A percentile compares a stretch with the other conserved stretches of the same genome.
phyloP scores from a whole-genome alignment of 2,888 invertebrate species.

The Epirrita christyi region DNA sequence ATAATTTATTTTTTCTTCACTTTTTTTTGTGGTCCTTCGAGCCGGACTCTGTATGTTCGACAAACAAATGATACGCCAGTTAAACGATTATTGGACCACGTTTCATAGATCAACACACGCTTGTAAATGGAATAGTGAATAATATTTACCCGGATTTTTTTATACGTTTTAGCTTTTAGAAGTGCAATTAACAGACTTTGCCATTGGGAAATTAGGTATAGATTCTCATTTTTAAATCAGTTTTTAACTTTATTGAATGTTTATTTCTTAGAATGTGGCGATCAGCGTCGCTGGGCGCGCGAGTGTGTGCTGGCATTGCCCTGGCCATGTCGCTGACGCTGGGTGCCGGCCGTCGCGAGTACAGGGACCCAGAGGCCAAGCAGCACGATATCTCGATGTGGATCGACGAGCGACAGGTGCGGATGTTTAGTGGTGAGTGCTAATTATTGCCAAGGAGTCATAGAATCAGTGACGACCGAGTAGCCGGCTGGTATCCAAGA shows the following conservation, averaged over 20 bases:
- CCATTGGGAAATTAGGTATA: too few species aligned
- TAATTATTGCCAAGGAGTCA: too few species aligned
- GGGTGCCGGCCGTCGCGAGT: slow-evolving; percentile 72
- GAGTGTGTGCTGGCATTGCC: slow-evolving; percentile 69
- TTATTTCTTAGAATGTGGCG: slow-evolving; percentile 64
- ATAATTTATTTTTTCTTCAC: slow-evolving; percentile 63
- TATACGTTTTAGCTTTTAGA: too few species aligned
- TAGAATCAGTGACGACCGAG: too few species aligned
- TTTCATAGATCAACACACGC: slow-evolving; percentile 39
- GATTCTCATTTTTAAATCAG: too few species aligned
- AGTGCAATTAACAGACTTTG: too few species aligned
- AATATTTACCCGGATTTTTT: too few species aligned
- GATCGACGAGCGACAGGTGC: slow-evolving; percentile 96
- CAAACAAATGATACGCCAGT: slow-evolving; percentile 76
- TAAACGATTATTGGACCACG: slow-evolving; percentile 64
- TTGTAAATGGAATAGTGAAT: background rate
- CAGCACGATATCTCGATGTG: slow-evolving; percentile 90
- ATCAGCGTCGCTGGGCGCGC: slow-evolving; percentile 67
- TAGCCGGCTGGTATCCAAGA: too few species aligned
- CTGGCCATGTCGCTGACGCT: slow-evolving; percentile 70
- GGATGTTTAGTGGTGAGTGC: slow-evolving; percentile 92
- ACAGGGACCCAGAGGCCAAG: slow-evolving; percentile 61
- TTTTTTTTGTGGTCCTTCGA: slow-evolving; percentile 50
- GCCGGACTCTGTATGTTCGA: slow-evolving; percentile 61
- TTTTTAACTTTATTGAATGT: too few species aligned